Conservation (phyloP, 2,888 invertebrate genomes). For the Dicyrtomina minuta region DNA sequence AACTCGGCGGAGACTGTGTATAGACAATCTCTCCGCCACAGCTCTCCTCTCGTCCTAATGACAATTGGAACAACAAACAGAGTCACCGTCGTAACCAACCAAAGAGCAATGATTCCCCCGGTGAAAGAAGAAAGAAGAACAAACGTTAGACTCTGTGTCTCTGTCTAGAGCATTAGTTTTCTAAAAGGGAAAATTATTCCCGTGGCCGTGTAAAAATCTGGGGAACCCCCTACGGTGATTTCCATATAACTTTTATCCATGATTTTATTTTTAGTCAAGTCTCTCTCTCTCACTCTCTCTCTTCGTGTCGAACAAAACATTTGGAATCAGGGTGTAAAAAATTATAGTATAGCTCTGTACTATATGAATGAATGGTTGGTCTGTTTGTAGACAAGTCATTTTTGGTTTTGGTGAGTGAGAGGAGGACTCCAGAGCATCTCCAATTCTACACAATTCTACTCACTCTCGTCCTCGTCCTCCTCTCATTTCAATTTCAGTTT, state of each 20-base stretch:
- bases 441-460: too few relatives aligned
- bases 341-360: too few relatives aligned
- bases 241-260: slow-evolving; percentile 20
- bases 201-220: slow-evolving; percentile 30
- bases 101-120: slow-evolving; percentile 5
- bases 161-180: slow-evolving; percentile 6
- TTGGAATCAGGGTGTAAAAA: slow-evolving; percentile 8
- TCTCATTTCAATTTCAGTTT: too few relatives aligned
- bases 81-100: background rate
- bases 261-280: slow-evolving; percentile 25
- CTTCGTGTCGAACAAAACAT: slow-evolving; percentile 19
- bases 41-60: too few relatives aligned
- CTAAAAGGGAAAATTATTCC: slow-evolving; percentile 19
- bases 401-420: too few relatives aligned
- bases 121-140: slow-evolving; percentile 1
- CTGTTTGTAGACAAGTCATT: too few relatives aligned
- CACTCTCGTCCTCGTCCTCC: too few relatives aligned
- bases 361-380: slow-evolving; percentile 12
- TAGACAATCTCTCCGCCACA: background rate
- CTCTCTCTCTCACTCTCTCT: too few relatives aligned
- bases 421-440: too few relatives aligned
- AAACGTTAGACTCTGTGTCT: background rate
- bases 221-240: slow-evolving; percentile 26
- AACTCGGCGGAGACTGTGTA: background rate
- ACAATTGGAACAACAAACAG: background rate